Evolutionary conservation across 2,797 vertebrate genomes (phyloP).

Genomic region (Poecilia wingei): DNA sequence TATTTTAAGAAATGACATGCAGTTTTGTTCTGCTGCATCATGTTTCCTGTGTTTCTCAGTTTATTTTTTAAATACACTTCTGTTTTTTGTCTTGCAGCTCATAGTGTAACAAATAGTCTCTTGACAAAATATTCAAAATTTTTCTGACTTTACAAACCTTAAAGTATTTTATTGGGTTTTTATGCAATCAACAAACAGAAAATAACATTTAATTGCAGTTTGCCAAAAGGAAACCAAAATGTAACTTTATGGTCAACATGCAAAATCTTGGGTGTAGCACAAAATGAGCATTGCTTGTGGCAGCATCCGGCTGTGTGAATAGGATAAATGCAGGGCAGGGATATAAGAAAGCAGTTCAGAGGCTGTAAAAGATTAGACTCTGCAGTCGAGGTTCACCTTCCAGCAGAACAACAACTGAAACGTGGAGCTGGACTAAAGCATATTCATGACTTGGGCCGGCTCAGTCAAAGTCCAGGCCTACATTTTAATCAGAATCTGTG

Average conservation of each 20-base stretch:
- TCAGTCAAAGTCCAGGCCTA: not conserved
- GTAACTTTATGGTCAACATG: not conserved
- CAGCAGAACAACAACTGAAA: not conserved
- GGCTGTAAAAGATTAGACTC: not conserved
- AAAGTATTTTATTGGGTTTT: not conserved
- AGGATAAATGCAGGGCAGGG: not conserved
- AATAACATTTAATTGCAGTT: not conserved
- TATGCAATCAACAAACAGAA: not conserved
- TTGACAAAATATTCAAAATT: not conserved
- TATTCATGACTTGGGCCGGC: not conserved
- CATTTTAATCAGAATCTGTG: not conserved
- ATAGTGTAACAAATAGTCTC: not conserved
- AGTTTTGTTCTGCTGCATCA: slow-evolving; percentile 15
- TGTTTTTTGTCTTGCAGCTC: not conserved
- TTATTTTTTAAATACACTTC: not conserved
- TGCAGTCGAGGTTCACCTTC: not conserved
- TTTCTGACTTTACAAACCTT: not conserved
- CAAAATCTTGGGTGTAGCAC: not conserved
- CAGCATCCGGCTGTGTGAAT: not conserved
- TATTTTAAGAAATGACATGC: not conserved
- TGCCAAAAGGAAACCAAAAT: not conserved
- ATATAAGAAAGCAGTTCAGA: not conserved
- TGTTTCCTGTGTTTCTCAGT: slow-evolving; percentile 12
- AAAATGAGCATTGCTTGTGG: not conserved
- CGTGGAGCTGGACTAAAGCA: not conserved